Percentiles rank a stretch among this genome's conserved stretches.
Conservation (phyloP, 2,113 vertebrate genomes). For the Cepphus grylle region DNA sequence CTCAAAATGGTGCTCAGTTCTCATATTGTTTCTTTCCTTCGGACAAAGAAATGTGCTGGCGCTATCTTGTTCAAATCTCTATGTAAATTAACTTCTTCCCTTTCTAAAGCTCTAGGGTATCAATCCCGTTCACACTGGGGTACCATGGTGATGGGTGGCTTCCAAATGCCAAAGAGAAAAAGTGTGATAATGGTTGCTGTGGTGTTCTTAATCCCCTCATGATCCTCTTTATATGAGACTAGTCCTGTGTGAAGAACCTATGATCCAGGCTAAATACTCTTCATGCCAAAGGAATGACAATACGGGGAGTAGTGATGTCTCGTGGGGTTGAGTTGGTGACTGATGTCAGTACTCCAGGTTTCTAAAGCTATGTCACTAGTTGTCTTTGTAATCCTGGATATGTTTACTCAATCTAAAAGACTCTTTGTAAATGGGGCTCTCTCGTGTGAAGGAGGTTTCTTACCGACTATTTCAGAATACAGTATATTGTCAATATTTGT, state of each 20-base stretch:
- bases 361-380: background rate
- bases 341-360: background rate
- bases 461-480: background rate
- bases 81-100: background rate
- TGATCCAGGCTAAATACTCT: background rate
- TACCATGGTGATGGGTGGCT: background rate
- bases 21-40: background rate
- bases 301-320: accelerated
- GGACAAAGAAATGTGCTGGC: background rate
- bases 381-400: background rate
- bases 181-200: background rate
- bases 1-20: background rate
- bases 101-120: background rate
- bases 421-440: background rate
- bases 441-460: background rate
- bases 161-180: background rate
- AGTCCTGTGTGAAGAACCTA: background rate
- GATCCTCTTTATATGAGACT: background rate
- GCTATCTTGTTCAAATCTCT: background rate
- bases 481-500: background rate
- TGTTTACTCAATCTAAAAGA: background rate
- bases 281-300: background rate
- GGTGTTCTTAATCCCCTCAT: background rate
- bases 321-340: background rate
- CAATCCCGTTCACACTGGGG: background rate